Percentiles rank a stretch among this genome's conserved stretches.
phyloP scores from a whole-genome alignment of 2,888 invertebrate genomes.

The Hemistola chrysoprasaria region DNA sequence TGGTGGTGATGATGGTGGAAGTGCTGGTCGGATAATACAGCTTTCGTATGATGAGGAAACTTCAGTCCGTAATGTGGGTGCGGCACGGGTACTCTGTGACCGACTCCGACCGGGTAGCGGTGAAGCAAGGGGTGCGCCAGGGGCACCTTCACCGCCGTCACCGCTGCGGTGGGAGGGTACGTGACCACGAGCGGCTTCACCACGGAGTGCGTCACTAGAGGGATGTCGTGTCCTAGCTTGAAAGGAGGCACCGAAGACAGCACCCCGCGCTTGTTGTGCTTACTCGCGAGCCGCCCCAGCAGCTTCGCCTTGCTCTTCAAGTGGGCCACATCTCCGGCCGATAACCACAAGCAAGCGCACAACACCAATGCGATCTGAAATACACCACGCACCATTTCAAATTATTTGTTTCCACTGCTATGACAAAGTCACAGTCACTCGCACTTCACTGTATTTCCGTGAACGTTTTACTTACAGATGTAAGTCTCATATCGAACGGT shows the following conservation, averaged over 20 bases:
- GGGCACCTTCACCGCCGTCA: conserved; percentile 71
- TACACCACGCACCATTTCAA: conserved; percentile 45
- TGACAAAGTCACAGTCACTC: conserved; percentile 28
- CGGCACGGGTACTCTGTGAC: conserved; percentile 58
- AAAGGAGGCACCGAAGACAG: conserved; percentile 67
- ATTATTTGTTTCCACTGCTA: conserved; percentile 12
- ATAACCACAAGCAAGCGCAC: conserved; percentile 54
- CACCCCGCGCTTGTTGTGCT: conserved; percentile 69
- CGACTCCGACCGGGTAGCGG: conserved; percentile 58
- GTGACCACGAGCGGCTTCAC: conserved; percentile 72
- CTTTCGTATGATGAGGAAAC: conserved; percentile 59
- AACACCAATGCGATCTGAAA: conserved; percentile 71
- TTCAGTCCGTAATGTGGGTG: conserved; percentile 66
- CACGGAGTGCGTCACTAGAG: conserved; percentile 70
- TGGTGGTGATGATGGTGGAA: conserved; percentile 75
- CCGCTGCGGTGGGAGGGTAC: conserved; percentile 71
- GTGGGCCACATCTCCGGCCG: conserved; percentile 56
- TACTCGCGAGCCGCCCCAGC: conserved; percentile 48
- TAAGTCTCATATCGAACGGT: conserved; percentile 62
- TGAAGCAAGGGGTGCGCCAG: conserved; percentile 52
- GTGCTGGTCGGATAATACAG: conserved; percentile 56
- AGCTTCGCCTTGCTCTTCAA: conserved; percentile 58
- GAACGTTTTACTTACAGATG: conserved; percentile 50
- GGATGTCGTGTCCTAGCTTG: conserved; percentile 75
- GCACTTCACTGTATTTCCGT: conserved; percentile 32